phyloP scores from a whole-genome alignment of 1,140 invertebrate genomes.

The Gerris buenoi region DNA sequence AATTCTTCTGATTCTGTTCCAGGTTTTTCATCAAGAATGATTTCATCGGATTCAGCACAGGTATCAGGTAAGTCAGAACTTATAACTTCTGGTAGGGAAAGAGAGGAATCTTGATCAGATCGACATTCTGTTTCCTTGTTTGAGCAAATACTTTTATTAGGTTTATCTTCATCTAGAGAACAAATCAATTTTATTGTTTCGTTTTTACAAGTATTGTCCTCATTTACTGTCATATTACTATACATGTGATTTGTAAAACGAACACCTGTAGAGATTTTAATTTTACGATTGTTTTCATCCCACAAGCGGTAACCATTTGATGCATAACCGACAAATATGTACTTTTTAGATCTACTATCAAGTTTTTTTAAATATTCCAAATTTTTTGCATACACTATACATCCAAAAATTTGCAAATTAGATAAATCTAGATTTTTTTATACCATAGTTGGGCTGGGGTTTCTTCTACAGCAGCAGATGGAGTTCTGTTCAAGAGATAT shows the following conservation, averaged over 20 bases:
- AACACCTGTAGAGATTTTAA: not conserved
- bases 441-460: not conserved
- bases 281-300: not conserved
- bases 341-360: not conserved
- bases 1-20: too few species aligned
- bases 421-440: not conserved
- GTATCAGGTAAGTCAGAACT: too few species aligned
- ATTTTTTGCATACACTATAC: not conserved
- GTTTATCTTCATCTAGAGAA: too few species aligned
- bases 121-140: too few species aligned
- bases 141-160: too few species aligned
- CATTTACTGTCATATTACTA: not conserved
- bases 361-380: slow-evolving; percentile 4
- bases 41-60: too few species aligned
- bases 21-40: too few species aligned
- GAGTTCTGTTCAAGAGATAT: not conserved
- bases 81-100: too few species aligned
- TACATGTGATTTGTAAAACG: too few species aligned
- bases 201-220: too few species aligned
- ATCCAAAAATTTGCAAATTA: not conserved
- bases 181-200: too few species aligned
- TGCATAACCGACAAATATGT: slow-evolving; percentile 1
- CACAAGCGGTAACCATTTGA: not conserved
- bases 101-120: too few species aligned
- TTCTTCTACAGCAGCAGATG: not conserved